A percentile compares a stretch with the other conserved stretches of the same genome.
These are phyloP conservation scores for Potamarius usumacintae DNA, from an alignment of 2,113 vertebrate species.

Conservation along the genomic window DNA sequence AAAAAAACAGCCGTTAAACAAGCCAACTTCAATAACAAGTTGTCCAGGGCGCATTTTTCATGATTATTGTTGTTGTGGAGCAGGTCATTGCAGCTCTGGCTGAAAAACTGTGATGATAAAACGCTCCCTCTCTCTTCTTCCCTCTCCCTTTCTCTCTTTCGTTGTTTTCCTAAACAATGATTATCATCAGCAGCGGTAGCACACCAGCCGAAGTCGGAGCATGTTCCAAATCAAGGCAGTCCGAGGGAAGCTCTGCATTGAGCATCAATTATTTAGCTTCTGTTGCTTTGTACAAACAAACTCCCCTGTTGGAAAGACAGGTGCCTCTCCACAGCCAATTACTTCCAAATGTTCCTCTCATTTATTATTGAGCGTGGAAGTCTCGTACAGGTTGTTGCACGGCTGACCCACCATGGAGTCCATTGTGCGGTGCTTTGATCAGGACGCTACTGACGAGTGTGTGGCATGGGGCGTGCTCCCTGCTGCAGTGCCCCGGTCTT, in stretches of 20 bases:
- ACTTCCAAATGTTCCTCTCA: constrained; percentile 87
- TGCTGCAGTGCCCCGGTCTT: constrained; percentile 65
- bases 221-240: constrained; percentile 60
- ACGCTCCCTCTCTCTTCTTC: constrained; percentile 12
- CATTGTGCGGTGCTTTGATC: constrained; percentile 81
- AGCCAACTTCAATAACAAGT: constrained; percentile 52
- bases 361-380: constrained; percentile 85
- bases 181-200: constrained; percentile 56
- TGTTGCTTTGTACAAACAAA: constrained; percentile 86
- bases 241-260: constrained; percentile 68
- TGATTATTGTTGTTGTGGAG: constrained; percentile 57
- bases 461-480: constrained; percentile 48
- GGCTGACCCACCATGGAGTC: constrained; percentile 76
- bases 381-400: constrained; percentile 82
- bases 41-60: constrained; percentile 57
- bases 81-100: constrained; percentile 48
- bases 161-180: constrained; percentile 62
- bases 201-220: constrained; percentile 52
- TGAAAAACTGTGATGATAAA: constrained; percentile 45
- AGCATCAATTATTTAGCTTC: constrained; percentile 91
- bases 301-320: constrained; percentile 74
- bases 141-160: constrained; percentile 21
- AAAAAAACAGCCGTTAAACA: constrained; percentile 57
- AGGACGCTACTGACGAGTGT: constrained; percentile 63
- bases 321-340: constrained; percentile 80